Percentiles rank a stretch among this genome's conserved stretches.
phyloP scores from a whole-genome alignment of 2,113 vertebrate species.

The Polypterus senegalus region DNA sequence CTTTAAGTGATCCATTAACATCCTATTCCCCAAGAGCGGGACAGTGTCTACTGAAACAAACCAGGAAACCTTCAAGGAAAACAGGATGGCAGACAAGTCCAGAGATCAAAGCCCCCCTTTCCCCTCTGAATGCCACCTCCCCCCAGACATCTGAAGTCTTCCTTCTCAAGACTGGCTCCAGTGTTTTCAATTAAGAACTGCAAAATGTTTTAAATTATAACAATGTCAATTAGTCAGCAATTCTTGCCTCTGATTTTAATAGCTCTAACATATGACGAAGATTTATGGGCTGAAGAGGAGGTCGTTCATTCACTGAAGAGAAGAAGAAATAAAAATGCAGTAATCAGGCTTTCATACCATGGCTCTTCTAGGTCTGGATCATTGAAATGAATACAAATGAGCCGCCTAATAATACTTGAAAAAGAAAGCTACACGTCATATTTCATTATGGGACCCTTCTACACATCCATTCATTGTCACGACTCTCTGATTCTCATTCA shows the following conservation, averaged over 20 bases:
- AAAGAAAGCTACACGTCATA: too few species aligned
- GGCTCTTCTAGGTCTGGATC: too few species aligned
- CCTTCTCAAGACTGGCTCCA: constrained; percentile 21
- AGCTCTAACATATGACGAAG: constrained; percentile 28
- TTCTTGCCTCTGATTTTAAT: constrained; percentile 37
- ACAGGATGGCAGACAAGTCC: constrained; percentile 54
- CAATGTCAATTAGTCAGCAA: constrained; percentile 50
- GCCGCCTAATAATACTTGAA: too few species aligned
- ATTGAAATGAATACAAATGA: too few species aligned
- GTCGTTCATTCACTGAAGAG: constrained; percentile 6
- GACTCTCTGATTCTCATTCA: too few species aligned
- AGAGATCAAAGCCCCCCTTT: constrained; percentile 48
- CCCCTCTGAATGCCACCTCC: constrained; percentile 4
- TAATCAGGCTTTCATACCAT: too few species aligned
- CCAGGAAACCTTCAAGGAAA: constrained; percentile 63
- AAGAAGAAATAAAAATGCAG: too few species aligned
- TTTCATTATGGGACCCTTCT: too few species aligned
- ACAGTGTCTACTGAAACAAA: constrained; percentile 57
- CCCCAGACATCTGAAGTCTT: constrained; percentile 26
- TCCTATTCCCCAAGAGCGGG: constrained; percentile 44
- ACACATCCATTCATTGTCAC: too few species aligned
- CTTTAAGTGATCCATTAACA: constrained; percentile 63
- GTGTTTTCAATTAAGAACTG: constrained; percentile 43
- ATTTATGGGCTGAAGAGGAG: constrained; percentile 44
- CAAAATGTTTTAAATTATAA: constrained; percentile 37